Conservation (phyloP, 2,113 vertebrate genomes). For the Lophotis ruficrista region DNA sequence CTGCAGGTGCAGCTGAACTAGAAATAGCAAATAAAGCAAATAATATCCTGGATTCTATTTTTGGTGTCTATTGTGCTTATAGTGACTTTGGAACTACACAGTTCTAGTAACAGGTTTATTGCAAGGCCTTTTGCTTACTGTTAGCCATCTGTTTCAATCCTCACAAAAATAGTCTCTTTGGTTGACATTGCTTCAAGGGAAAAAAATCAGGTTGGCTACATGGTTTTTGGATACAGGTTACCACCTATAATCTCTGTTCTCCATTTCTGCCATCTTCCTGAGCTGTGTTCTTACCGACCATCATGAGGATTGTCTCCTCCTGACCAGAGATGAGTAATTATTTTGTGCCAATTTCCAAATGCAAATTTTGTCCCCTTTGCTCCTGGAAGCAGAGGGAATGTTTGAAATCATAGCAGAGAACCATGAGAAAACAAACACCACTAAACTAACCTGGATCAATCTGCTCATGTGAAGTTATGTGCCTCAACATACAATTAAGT, state of each 20-base stretch:
- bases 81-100: background rate
- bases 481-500: background rate
- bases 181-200: background rate
- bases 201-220: background rate
- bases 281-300: background rate
- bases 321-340: background rate
- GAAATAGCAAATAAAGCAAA: background rate
- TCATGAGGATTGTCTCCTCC: background rate
- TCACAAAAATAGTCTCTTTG: background rate
- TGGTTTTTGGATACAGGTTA: background rate
- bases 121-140: background rate
- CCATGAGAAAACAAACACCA: background rate
- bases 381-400: background rate
- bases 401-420: background rate
- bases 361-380: background rate
- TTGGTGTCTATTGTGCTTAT: background rate
- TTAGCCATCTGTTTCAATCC: background rate
- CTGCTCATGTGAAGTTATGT: background rate
- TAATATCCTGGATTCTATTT: background rate
- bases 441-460: background rate
- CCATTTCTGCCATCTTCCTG: background rate
- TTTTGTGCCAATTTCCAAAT: background rate
- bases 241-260: background rate
- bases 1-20: background rate
- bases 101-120: background rate